A percentile compares a stretch with the other conserved stretches of the same genome.
phyloP scores from a whole-genome alignment of 2,113 vertebrate genomes.

The Hippocampus guttulatus region DNA sequence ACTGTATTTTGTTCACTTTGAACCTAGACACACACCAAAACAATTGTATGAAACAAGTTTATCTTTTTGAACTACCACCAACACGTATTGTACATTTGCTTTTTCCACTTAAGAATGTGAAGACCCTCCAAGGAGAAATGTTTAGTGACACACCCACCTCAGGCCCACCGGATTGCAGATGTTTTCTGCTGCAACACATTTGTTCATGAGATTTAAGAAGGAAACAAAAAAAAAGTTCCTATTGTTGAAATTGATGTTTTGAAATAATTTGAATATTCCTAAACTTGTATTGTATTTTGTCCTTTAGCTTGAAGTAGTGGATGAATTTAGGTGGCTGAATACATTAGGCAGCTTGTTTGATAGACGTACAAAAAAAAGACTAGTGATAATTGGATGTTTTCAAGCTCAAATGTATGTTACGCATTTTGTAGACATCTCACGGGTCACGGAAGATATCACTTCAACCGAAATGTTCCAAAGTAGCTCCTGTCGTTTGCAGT shows the following conservation, averaged over 20 bases:
- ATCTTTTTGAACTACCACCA: slow-evolving; percentile 54
- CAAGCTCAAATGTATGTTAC: slow-evolving; percentile 63
- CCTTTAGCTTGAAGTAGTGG: slow-evolving; percentile 74
- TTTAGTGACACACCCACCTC: slow-evolving; percentile 56
- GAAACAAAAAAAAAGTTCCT: slow-evolving; percentile 24
- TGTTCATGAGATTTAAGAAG: slow-evolving; percentile 27
- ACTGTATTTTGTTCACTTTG: slow-evolving; percentile 58
- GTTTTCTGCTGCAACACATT: slow-evolving; percentile 54
- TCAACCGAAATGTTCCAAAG: slow-evolving; percentile 63
- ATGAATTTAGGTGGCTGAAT: slow-evolving; percentile 70
- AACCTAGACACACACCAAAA: slow-evolving; percentile 57
- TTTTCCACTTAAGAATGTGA: slow-evolving; percentile 71
- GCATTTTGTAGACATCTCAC: slow-evolving; percentile 69
- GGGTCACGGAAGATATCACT: slow-evolving; percentile 58
- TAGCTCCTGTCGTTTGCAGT: slow-evolving; percentile 53
- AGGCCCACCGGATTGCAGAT: slow-evolving; percentile 60
- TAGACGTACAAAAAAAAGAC: slow-evolving; percentile 43
- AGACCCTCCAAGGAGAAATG: slow-evolving; percentile 46
- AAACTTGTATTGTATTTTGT: slow-evolving; percentile 69
- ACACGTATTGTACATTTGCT: slow-evolving; percentile 49
- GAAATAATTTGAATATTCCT: slow-evolving; percentile 53
- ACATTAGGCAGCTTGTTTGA: slow-evolving; percentile 63
- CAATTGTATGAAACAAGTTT: slow-evolving; percentile 51
- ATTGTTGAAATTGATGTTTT: slow-evolving; percentile 66
- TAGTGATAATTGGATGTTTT: slow-evolving; percentile 67